Percentiles rank a stretch among this genome's conserved stretches.
Conservation (phyloP, 2,888 invertebrate species). For the Orchesella flavescens region DNA sequence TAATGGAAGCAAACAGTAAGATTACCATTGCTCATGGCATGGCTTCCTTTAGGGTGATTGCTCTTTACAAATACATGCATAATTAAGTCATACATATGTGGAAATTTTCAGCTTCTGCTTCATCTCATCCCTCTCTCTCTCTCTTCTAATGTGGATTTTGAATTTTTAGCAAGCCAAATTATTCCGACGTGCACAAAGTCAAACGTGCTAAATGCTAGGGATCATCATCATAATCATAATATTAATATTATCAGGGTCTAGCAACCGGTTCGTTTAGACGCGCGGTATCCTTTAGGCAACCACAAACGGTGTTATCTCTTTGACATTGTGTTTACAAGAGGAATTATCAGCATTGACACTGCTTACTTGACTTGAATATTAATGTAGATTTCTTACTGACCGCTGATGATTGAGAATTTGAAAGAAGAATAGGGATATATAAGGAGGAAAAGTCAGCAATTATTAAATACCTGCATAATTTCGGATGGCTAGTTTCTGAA, state of each 20-base stretch:
- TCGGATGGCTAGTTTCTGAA: no score
- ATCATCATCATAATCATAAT: conserved; percentile 29
- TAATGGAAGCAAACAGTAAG: not conserved
- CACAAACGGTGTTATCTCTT: not conserved
- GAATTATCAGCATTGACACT: conserved; percentile 33
- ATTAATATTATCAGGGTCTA: not conserved
- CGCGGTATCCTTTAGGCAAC: not conserved
- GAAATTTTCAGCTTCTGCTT: not conserved
- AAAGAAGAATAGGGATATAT: no score
- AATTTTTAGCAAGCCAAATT: no score
- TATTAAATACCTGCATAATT: conserved; percentile 38
- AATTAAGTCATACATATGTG: no score
- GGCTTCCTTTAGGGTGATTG: conserved; percentile 5
- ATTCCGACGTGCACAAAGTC: no score
- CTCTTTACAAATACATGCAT: not conserved
- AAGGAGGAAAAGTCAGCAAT: not conserved
- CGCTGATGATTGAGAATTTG: no score
- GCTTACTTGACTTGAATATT: not conserved
- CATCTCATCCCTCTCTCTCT: not conserved
- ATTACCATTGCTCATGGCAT: conserved; percentile 24
- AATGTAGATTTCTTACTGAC: not conserved
- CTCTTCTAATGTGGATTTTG: not conserved
- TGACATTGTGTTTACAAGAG: conserved; percentile 8
- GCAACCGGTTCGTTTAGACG: no score
- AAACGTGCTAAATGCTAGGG: not conserved